These are phyloP conservation scores for Lochmaea capreae DNA, from an alignment of 2,888 invertebrate species.

Conservation along the genomic window DNA sequence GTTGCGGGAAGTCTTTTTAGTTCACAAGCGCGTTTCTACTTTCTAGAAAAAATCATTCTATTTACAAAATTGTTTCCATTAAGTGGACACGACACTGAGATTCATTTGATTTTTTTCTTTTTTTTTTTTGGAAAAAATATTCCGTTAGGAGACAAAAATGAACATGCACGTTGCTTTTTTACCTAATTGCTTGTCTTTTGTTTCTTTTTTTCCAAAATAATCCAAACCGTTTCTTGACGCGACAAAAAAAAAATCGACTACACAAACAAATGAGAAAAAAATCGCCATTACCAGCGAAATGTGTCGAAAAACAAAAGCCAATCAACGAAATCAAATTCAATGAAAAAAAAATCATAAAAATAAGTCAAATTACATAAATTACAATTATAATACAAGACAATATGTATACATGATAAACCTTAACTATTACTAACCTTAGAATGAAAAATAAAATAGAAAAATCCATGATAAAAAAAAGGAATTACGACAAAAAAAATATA, in stretches of 20 bases:
- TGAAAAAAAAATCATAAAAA: slow-evolving; percentile 38
- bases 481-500: slow-evolving; percentile 47
- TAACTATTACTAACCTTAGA: slow-evolving; percentile 46
- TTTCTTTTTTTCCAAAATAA: slow-evolving; percentile 39
- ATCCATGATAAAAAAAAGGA: slow-evolving; percentile 48
- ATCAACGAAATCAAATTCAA: slow-evolving; percentile 50
- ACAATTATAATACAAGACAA: slow-evolving; percentile 63
- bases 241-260: slow-evolving; percentile 12
- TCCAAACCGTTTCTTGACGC: slow-evolving; percentile 43
- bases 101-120: slow-evolving; percentile 55
- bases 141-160: slow-evolving; percentile 52
- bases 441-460: slow-evolving; percentile 49
- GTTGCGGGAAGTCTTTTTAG: neutral
- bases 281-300: slow-evolving; percentile 35
- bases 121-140: slow-evolving; percentile 43
- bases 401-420: slow-evolving; percentile 59
- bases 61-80: slow-evolving; percentile 46
- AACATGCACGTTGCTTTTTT: slow-evolving; percentile 53
- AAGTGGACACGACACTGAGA: slow-evolving; percentile 53
- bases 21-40: neutral
- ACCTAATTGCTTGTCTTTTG: slow-evolving; percentile 51
- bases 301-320: slow-evolving; percentile 56
- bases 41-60: slow-evolving; percentile 34
- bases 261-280: slow-evolving; percentile 11
- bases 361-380: slow-evolving; percentile 61